A percentile compares a stretch with the other conserved stretches of the same genome.
These are phyloP conservation scores for Myoxocephalus aenaeus DNA, from an alignment of 2,797 vertebrate genomes.

Conservation along the genomic window DNA sequence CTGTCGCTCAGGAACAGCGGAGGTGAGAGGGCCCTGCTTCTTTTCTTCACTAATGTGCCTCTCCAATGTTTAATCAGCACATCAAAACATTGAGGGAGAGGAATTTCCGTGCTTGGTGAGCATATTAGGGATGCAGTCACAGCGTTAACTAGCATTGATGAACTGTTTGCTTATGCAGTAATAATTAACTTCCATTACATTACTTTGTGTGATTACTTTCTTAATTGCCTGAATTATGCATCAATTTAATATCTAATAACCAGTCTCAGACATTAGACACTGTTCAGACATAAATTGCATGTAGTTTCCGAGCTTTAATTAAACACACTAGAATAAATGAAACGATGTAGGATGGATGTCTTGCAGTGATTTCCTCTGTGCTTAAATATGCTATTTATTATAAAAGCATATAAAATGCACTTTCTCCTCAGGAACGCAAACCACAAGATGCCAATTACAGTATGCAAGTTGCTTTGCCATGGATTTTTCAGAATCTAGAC, in stretches of 20 bases:
- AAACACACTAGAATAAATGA: slow-evolving; percentile 99
- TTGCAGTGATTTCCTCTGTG: slow-evolving; percentile 98
- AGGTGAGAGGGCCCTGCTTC: slow-evolving; percentile 66
- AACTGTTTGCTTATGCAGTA: slow-evolving; percentile 99
- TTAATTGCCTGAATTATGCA: slow-evolving; percentile 99
- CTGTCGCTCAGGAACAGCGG: slow-evolving; percentile 63
- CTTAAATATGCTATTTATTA: slow-evolving; percentile 99
- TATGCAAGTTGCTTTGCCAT: slow-evolving; percentile 84
- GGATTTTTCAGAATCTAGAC: slow-evolving; percentile 84
- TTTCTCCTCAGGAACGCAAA: slow-evolving; percentile 97
- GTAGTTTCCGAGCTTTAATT: slow-evolving; percentile 99
- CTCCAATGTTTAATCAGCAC: slow-evolving; percentile 87
- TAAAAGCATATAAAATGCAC: slow-evolving; percentile 96
- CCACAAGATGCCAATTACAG: slow-evolving; percentile 91
- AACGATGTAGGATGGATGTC: slow-evolving; percentile 98
- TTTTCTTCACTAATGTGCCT: slow-evolving; percentile 81
- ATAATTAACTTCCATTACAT: slow-evolving; percentile 99
- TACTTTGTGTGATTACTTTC: slow-evolving; percentile 99
- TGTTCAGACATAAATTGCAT: slow-evolving; percentile 99
- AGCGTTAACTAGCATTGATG: slow-evolving; percentile 99
- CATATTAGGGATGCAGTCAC: slow-evolving; percentile 99
- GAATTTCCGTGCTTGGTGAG: slow-evolving; percentile 93
- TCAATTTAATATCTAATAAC: slow-evolving; percentile 99
- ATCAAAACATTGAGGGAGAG: slow-evolving; percentile 92
- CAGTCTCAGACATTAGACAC: slow-evolving; percentile 99